phyloP scores from a whole-genome alignment of 2,797 vertebrate genomes.

The Notamacropus eugenii region DNA sequence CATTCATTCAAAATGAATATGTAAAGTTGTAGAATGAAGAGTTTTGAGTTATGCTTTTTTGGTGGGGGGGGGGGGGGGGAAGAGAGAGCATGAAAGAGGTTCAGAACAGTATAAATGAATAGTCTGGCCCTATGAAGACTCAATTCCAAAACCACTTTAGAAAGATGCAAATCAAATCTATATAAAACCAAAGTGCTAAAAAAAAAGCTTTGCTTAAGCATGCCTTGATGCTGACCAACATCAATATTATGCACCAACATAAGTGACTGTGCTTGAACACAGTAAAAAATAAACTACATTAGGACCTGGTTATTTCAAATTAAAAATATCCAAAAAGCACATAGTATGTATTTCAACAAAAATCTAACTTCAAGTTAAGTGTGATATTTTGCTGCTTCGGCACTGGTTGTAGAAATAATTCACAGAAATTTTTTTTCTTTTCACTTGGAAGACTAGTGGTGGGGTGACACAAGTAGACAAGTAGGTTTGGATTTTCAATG shows the following conservation, averaged over 20 bases:
- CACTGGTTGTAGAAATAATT: neutral
- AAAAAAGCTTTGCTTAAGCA: constrained; percentile 67
- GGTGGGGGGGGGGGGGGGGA: neutral
- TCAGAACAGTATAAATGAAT: constrained; percentile 35
- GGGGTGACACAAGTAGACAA: neutral
- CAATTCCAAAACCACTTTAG: constrained; percentile 43
- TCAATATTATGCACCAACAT: constrained; percentile 9
- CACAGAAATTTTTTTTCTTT: neutral
- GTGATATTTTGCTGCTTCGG: neutral
- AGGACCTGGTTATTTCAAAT: constrained; percentile 40
- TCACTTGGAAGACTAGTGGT: neutral
- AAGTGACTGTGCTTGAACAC: constrained; percentile 66
- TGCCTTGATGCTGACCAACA: neutral
- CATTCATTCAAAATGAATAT: constrained; percentile 43
- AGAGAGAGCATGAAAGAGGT: neutral
- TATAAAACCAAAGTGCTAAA: constrained; percentile 48
- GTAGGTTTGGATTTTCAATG: neutral
- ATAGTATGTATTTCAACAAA: constrained; percentile 60
- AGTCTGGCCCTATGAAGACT: constrained; percentile 61
- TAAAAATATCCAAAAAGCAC: constrained; percentile 11
- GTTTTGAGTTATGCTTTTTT: neutral
- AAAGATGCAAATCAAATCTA: constrained; percentile 34
- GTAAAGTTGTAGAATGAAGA: constrained; percentile 42
- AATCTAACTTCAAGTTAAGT: neutral
- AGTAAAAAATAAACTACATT: constrained; percentile 71